Conservation (phyloP, 64 coral and sea anemone genomes). For the Orbicella faveolata region DNA sequence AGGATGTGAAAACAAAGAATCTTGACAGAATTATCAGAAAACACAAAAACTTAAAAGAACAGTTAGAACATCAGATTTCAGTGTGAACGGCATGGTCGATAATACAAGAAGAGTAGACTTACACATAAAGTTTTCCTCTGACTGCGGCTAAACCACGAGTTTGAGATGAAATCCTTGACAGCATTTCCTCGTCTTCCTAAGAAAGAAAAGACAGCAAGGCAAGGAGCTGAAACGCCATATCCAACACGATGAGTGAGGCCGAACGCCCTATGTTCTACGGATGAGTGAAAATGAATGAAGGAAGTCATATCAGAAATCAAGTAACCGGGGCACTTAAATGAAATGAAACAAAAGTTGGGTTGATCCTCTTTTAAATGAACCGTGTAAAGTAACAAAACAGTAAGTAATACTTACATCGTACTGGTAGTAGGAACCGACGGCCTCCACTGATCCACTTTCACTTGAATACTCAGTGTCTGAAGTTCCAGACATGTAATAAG, state of each 20-base stretch:
- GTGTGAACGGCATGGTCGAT: neutral
- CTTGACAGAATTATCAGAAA: neutral
- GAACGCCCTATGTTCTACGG: no score
- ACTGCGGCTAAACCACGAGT: constrained; percentile 51
- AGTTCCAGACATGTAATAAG: constrained; percentile 29
- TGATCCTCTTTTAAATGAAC: neutral
- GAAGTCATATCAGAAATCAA: no score
- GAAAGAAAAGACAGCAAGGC: neutral
- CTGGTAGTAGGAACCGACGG: neutral
- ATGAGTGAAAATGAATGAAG: no score
- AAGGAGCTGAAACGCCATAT: neutral
- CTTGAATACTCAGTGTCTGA: constrained; percentile 33
- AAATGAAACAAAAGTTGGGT: no score
- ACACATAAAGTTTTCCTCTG: constrained; percentile 67
- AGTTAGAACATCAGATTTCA: neutral
- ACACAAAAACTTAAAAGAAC: neutral
- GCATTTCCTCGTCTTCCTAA: constrained; percentile 67
- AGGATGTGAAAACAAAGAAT: neutral
- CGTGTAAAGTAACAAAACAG: neutral
- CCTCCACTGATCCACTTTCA: constrained; percentile 22
- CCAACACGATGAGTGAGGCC: no score
- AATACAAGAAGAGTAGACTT: neutral
- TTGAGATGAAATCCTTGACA: constrained; percentile 26
- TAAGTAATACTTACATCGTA: constrained; percentile 10
- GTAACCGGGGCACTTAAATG: no score